Percentiles rank a stretch among this genome's conserved stretches.
phyloP scores from a whole-genome alignment of 1,140 invertebrate species.

The Diabrotica undecimpunctata region DNA sequence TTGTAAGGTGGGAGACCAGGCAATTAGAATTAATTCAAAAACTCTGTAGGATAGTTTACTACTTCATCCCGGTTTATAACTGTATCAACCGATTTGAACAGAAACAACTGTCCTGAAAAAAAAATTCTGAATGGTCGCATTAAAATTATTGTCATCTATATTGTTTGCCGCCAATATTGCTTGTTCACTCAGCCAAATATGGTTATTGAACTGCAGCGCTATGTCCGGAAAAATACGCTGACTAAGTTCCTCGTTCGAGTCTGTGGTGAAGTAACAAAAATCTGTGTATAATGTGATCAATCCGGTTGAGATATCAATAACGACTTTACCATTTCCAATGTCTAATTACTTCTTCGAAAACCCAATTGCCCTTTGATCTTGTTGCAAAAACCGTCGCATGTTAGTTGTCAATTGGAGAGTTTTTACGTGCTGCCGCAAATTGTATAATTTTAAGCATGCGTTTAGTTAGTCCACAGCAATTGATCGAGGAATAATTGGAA shows the following conservation, averaged over 20 bases:
- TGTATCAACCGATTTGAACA: neutral
- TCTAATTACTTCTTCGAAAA: neutral
- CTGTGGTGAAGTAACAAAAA: neutral
- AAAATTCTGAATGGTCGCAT: neutral
- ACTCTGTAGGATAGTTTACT: neutral
- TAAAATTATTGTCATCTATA: neutral
- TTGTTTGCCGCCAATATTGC: neutral
- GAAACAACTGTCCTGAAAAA: neutral
- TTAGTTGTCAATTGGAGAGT: neutral
- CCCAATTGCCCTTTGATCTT: neutral
- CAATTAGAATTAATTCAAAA: too few relatives aligned
- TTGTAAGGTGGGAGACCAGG: too few relatives aligned
- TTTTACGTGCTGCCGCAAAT: too few relatives aligned
- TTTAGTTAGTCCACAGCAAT: too few relatives aligned
- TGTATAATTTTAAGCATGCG: too few relatives aligned
- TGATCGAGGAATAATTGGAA: too few relatives aligned
- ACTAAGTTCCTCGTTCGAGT: neutral
- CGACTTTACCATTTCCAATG: too few relatives aligned
- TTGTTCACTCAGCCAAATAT: too few relatives aligned
- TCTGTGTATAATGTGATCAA: neutral
- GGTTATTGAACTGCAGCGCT: too few relatives aligned
- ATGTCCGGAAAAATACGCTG: too few relatives aligned
- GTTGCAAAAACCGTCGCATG: neutral
- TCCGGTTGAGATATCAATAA: neutral
- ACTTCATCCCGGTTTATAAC: neutral